Conservation (phyloP, 2,888 invertebrate genomes). For the Caenorhabditis afra region DNA sequence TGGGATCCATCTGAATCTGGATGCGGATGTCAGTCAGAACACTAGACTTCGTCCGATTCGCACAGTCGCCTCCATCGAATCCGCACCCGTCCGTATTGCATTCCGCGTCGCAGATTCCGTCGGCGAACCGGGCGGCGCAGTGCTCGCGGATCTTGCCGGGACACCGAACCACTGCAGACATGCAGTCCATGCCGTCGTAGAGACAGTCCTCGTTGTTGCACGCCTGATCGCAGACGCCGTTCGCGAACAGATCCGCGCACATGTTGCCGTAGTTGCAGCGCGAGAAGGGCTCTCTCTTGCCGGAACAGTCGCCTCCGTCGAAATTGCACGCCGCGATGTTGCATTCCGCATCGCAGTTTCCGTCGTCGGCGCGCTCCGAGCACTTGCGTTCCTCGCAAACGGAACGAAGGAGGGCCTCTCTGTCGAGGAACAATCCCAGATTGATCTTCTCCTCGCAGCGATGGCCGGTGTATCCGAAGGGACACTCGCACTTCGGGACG, state of each 20-base stretch:
- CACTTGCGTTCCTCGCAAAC: slow-evolving; percentile 85
- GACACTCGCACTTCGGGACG: slow-evolving; percentile 90
- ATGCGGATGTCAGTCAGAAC: slow-evolving; percentile 69
- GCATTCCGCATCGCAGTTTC: slow-evolving; percentile 94
- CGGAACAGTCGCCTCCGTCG: slow-evolving; percentile 90
- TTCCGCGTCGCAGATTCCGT: slow-evolving; percentile 94
- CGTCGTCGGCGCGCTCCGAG: slow-evolving; percentile 89
- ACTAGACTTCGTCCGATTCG: slow-evolving; percentile 3
- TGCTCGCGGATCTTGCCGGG: slow-evolving; percentile 48
- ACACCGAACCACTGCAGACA: slow-evolving; percentile 81
- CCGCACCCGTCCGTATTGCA: slow-evolving; percentile 97
- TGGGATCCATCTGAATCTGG: slow-evolving; percentile 66
- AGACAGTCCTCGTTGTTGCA: slow-evolving; percentile 89
- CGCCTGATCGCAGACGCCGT: slow-evolving; percentile 69
- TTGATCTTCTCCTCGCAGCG: slow-evolving; percentile 92
- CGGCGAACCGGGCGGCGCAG: slow-evolving; percentile 87
- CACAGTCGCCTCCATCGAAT: slow-evolving; percentile 93
- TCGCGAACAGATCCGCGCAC: slow-evolving; percentile 83
- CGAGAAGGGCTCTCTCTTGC: slow-evolving; percentile 67
- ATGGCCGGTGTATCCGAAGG: slow-evolving; percentile 85
- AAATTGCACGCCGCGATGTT: slow-evolving; percentile 97
- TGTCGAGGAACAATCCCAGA: slow-evolving; percentile 62
- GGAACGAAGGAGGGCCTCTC: slow-evolving; percentile 24
- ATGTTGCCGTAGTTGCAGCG: slow-evolving; percentile 70
- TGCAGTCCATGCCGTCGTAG: slow-evolving; percentile 96